Evolutionary conservation across 2,113 vertebrate species (phyloP), one percentile per base, ranked within the genome.

Genomic region (Dicerorhinus sumatrensis): DNA sequence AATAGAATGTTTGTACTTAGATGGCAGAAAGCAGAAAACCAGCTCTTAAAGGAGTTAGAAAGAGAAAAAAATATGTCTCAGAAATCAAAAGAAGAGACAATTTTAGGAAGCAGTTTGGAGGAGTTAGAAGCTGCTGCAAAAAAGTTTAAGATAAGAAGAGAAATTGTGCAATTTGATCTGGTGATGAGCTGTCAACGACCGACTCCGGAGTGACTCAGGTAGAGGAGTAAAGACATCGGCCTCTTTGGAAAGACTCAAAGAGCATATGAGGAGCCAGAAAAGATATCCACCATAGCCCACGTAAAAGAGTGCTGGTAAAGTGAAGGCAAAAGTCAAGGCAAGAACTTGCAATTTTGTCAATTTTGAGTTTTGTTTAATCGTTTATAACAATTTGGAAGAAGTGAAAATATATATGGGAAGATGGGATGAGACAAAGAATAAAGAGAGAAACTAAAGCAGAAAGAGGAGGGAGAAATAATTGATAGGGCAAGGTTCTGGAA

Each of bases 61-160:
- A 48, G 14, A 23, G 31, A 5, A 31, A 63, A 14, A 60, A 58
- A 18, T 3, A 14, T 3, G 1, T 42, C 29, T 85, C 81, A 72
- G 11, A 76, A 77, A 67, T 80, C 77, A 79, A 75, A 80, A 65
- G 25, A 48, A 90, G 14, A 72, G 31, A 65, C 33, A 89, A 29
- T 69, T 95, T 87, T 54, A 95, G 46, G 39, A 92, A 84, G 89
- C 27, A 76, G 65, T 56, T 83, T 36, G 36, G 51, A 80, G 62
- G 33, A 91, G 46, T 60, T 76, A 54, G 8, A 13, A 2, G 20
- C 60, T 51, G 12, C 81, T 27, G 18, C 39, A 48, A 58, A 79
- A 63, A 90, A 65, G 46, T 27, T 72, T 60, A 33, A 65, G 51
- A 13, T 42, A 86, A 91, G 48, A 77, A 77, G 2, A 69, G 51